phyloP scores from a whole-genome alignment of 2,113 vertebrate genomes.

The Cygnus buccinator region DNA sequence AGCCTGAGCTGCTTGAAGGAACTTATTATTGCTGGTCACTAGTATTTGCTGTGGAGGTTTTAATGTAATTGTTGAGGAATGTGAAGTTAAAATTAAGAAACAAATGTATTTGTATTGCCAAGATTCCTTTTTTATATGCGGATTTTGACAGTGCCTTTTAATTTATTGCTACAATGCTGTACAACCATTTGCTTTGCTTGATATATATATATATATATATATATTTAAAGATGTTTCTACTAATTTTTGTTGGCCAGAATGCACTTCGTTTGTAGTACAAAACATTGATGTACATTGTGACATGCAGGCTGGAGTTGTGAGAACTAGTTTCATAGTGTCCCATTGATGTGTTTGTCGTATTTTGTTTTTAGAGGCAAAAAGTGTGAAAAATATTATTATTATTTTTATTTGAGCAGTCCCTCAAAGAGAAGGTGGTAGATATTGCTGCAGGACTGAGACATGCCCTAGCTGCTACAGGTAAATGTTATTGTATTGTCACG shows the following conservation, averaged over 20 bases:
- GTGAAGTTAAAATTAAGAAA: background rate
- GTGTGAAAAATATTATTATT: background rate
- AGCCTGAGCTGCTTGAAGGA: background rate
- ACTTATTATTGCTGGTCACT: background rate
- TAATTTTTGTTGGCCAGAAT: background rate
- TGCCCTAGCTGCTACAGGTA: constrained; percentile 87
- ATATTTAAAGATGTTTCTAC: background rate
- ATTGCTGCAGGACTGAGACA: constrained; percentile 92
- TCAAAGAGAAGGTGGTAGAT: constrained; percentile 79
- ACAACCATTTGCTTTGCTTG: background rate
- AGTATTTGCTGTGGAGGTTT: background rate
- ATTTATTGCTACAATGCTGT: background rate
- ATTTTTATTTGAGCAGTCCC: constrained; percentile 68
- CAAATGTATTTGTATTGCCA: background rate
- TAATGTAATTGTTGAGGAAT: background rate
- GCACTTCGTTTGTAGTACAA: background rate
- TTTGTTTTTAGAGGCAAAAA: background rate
- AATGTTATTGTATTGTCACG: background rate
- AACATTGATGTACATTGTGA: background rate
- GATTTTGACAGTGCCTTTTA: background rate
- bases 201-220: too few relatives aligned
- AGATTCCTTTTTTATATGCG: background rate
- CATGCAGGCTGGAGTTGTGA: background rate
- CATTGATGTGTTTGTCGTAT: background rate
- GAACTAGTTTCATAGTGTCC: background rate